Evolutionary conservation across 2,888 invertebrate genomes (phyloP).

Genomic region (Orthosia gracilis): DNA sequence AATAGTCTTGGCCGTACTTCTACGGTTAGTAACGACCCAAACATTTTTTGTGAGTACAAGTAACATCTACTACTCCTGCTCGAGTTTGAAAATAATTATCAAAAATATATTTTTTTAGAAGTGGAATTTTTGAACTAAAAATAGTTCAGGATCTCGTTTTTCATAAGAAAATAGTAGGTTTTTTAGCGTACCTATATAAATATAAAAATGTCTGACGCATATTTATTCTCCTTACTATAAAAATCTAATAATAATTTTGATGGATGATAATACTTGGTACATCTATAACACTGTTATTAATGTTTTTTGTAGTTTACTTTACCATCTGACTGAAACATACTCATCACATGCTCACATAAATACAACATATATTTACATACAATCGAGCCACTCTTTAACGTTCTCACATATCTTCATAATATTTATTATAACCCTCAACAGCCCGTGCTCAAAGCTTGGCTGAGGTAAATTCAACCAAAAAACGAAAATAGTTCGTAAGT

Average conservation of each 20-base stretch:
- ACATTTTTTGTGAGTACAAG: not conserved
- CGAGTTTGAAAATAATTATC: not conserved
- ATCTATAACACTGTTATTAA: not conserved
- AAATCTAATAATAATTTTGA: no score
- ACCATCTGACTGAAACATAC: not conserved
- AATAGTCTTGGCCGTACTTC: not conserved
- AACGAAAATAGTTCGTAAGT: constrained; percentile 45
- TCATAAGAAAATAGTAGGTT: no score
- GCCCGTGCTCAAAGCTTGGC: not conserved
- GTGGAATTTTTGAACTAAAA: no score
- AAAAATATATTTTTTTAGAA: no score
- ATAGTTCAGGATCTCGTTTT: no score
- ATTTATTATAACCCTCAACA: constrained; percentile 12
- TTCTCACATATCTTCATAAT: not conserved
- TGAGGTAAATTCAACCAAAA: constrained; percentile 32
- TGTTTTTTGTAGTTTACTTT: not conserved
- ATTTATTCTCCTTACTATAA: no score
- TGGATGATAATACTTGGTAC: no score
- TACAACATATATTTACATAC: not conserved
- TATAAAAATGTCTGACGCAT: no score
- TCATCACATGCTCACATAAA: not conserved
- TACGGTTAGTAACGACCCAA: not conserved
- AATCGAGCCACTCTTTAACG: not conserved
- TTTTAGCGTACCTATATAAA: no score
- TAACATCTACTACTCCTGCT: not conserved